phyloP scores from a whole-genome alignment of 1,140 invertebrate genomes.

The Solenopsis invicta region DNA sequence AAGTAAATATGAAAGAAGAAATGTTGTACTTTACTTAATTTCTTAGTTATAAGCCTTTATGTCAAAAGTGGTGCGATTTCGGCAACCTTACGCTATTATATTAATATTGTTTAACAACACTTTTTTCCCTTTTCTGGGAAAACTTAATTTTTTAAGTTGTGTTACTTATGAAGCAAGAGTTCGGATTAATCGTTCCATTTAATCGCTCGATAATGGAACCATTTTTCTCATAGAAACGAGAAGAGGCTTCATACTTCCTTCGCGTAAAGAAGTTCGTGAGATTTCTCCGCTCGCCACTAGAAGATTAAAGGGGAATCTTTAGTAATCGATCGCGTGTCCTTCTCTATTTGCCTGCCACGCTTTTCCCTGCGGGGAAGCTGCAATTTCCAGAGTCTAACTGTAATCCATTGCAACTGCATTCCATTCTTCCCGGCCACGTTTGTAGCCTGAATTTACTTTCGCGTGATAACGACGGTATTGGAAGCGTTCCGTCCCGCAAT shows the following conservation, averaged over 20 bases:
- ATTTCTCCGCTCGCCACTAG: constrained; percentile 32
- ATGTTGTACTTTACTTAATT: no score
- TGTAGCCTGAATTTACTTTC: constrained; percentile 50
- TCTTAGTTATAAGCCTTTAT: no score
- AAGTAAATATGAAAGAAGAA: no score
- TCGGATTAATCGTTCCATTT: constrained; percentile 47
- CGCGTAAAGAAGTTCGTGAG: constrained; percentile 9
- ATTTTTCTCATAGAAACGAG: constrained; percentile 26
- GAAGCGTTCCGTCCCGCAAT: constrained; percentile 25
- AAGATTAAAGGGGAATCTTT: constrained; percentile 55
- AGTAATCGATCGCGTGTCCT: constrained; percentile 50
- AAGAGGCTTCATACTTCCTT: background rate
- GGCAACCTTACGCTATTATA: no score
- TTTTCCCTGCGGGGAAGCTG: constrained; percentile 1
- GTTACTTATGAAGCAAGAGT: background rate
- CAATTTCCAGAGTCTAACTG: constrained; percentile 41
- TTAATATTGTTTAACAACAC: no score
- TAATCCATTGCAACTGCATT: constrained; percentile 36
- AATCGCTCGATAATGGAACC: constrained; percentile 34
- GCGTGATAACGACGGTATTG: background rate
- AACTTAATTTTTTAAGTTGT: no score
- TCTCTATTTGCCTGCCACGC: constrained; percentile 39
- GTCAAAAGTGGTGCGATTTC: no score
- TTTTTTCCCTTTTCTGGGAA: no score
- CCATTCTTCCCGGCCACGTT: constrained; percentile 30